Base-by-base conservation (phyloP, 2,797 vertebrate species). In the Tamandua tetradactyla region DNA sequence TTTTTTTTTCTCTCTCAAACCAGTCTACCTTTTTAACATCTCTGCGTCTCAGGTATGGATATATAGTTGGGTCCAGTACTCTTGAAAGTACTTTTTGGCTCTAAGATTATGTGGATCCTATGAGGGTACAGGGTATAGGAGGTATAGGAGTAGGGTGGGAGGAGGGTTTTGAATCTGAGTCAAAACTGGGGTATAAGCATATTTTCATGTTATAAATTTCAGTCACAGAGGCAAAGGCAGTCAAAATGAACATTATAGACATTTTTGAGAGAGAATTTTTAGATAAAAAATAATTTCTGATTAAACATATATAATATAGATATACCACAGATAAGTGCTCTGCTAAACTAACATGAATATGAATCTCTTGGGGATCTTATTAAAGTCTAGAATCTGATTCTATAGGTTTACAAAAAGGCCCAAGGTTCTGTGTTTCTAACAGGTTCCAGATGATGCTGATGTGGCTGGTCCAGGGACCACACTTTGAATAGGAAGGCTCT, bases 31-130 rank as follows among this genome's bases (percentile, higher is more conserved):
- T 81, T 91, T 88, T 66, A 92, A 79, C 23, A 52, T 91, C 22
- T 85, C 32, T 42, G 59, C 82, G 32, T 78, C 20, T 68, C 35
- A 82, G 74, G 11, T 78, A 13, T 69, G 61, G 91, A 49, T 57
- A 66, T 55, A 40, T 42, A 57, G 61, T 93, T 76, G 37, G 55
- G 49, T 52, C 71, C 82, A 44, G 66, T 74, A 37, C 18, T 82
- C 62, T 88, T 49, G 11, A 44, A 69, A 57, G n/a, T 66, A 64
- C 3, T 3, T 80, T 94, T 94, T 83, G 81, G 35, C 35, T 86
- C 17, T 8, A 83, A 42, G 64, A 74, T 87, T 93, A 62, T 92
- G 57, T 92, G 89, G 89, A 87, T 92, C n/a, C 30, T 83, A 2
- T 76, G 55, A 49, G 89, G n/a, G n/a, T n/a, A n/a, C n/a, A n/a